These are phyloP conservation scores for Drosophila phalerata DNA, from an alignment of 2,888 invertebrate genomes.

Conservation along the genomic window DNA sequence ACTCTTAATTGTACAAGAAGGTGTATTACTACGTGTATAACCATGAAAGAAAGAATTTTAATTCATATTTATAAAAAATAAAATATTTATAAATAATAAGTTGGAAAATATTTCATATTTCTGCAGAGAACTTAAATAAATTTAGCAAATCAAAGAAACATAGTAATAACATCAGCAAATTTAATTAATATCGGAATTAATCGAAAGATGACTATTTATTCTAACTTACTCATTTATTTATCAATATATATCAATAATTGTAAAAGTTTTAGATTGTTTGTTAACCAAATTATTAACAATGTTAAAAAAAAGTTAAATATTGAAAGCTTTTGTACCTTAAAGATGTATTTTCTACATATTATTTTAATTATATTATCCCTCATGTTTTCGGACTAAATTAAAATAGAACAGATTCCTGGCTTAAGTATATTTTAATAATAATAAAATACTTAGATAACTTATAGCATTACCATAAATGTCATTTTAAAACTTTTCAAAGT, in stretches of 20 bases:
- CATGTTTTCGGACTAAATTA: background rate
- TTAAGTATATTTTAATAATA: background rate
- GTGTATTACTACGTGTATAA: too few species aligned
- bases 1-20: background rate
- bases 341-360: background rate
- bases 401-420: background rate
- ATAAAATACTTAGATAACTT: too few species aligned
- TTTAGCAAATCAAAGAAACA: background rate
- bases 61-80: background rate
- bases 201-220: too few species aligned
- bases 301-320: background rate
- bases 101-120: background rate
- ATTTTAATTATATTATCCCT: background rate
- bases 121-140: background rate
- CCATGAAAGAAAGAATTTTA: too few species aligned
- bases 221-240: too few species aligned
- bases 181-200: too few species aligned
- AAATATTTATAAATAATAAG: too few species aligned
- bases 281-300: background rate
- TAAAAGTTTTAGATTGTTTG: background rate
- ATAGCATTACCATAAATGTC: background rate
- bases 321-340: background rate
- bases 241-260: background rate
- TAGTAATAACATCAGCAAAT: too few species aligned
- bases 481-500: background rate